A percentile compares a stretch with the other conserved stretches of the same genome.
phyloP scores from a whole-genome alignment of 2,888 invertebrate species.

The Diachrysia chrysitis region DNA sequence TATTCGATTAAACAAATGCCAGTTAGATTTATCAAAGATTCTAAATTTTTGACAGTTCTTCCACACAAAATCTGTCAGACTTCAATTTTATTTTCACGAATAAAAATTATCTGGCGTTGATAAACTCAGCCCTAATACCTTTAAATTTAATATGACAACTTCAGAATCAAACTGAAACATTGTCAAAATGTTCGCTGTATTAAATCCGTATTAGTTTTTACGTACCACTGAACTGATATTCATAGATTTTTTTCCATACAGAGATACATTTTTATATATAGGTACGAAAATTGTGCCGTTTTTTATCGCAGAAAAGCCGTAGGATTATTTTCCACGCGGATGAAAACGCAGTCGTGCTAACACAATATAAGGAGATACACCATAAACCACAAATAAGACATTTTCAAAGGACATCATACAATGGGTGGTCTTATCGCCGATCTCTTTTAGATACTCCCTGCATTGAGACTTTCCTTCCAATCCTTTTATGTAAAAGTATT shows the following conservation, averaged over 20 bases:
- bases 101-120: too few species aligned
- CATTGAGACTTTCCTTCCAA: neutral
- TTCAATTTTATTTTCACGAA: too few species aligned
- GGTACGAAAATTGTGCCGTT: neutral
- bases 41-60: too few species aligned
- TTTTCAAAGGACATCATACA: neutral
- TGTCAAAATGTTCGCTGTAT: slow-evolving; percentile 11
- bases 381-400: slow-evolving; percentile 5
- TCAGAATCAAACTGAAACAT: too few species aligned
- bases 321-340: neutral
- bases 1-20: too few species aligned
- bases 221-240: neutral
- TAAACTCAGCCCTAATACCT: too few species aligned
- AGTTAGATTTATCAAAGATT: too few species aligned
- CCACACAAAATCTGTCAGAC: too few species aligned
- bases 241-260: neutral
- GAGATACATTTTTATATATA: neutral
- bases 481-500: neutral
- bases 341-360: neutral
- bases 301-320: neutral
- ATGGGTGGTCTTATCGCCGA: neutral
- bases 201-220: neutral
- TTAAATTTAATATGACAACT: too few species aligned
- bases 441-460: neutral
- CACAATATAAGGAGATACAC: neutral